Evolutionary conservation across 1,140 invertebrate genomes (phyloP), one percentile per base, ranked within the genome.

Genomic region (Zelostemma sp.): DNA sequence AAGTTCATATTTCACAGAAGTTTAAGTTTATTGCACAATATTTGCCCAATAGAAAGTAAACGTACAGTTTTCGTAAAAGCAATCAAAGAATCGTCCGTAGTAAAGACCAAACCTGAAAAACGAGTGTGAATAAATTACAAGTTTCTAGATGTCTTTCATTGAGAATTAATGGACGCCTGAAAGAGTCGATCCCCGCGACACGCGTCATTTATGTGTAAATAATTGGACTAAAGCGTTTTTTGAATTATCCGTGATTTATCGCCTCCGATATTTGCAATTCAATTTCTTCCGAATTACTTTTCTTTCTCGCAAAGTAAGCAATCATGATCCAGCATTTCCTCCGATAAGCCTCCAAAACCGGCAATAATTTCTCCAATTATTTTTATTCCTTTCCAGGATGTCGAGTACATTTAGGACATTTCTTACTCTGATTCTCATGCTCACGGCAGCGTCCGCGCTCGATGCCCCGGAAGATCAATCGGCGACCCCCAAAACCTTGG

Each of bases 351-450:
- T n/a, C n/a, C n/a, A 28, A 28, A 28, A 28, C 8, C 25, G 45
- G 31, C n/a, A n/a, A n/a, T n/a, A n/a, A n/a, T n/a, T n/a, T n/a
- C n/a, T n/a, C n/a, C n/a, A n/a, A n/a, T 33, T 12, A 15, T 45
- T 62, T 15, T 19, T 16, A 49, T 61, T 64, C n/a, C n/a, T n/a
- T 80, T 76, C 16, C 60, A 84, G 82, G 53, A 84, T 83, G 81
- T 72, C 77, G 75, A 77, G 54, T 45, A 75, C 28, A 62, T 57
- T 68, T 56, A 55, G 31, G 72, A 65, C 56, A 38, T 33, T 71
- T 15, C 48, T 81, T 16, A 49, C 72, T 19, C 53, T 81, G 63
- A 48, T 72, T 41, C 59, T 75, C 46, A 63, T 72, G 59, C 62
- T 75, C 51, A 67, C 54, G 48, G 68, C 67, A 61, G 73, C 73